Conservation (phyloP, 1,140 invertebrate genomes). For the Drosophila nigrodunni region DNA sequence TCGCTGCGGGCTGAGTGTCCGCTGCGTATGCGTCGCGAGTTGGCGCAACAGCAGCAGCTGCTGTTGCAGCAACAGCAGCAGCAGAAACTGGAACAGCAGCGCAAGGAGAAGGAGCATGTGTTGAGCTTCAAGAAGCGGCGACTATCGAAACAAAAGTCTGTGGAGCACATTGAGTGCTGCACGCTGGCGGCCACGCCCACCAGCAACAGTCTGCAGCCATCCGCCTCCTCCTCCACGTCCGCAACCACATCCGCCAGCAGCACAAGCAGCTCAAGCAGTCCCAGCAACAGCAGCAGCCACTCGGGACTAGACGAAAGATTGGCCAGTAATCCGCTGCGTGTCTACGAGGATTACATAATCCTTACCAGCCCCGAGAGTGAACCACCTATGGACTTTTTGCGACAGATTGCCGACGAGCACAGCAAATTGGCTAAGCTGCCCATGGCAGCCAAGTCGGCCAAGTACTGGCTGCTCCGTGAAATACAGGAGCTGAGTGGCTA, state of each 20-base stretch:
- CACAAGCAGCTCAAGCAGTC: slow-evolving; percentile 64
- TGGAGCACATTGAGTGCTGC: slow-evolving; percentile 75
- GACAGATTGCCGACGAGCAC: slow-evolving; percentile 79
- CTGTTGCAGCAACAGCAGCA: slow-evolving; percentile 52
- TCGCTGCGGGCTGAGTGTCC: slow-evolving; percentile 75
- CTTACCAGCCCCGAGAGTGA: slow-evolving; percentile 45
- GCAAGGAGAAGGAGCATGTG: slow-evolving; percentile 82
- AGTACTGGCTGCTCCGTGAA: slow-evolving; percentile 93
- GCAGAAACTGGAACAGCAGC: slow-evolving; percentile 64
- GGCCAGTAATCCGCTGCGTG: slow-evolving; percentile 63
- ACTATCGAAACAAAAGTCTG: slow-evolving; percentile 79
- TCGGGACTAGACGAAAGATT: slow-evolving; percentile 65
- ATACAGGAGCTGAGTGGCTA: slow-evolving; percentile 90
- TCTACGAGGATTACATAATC: slow-evolving; percentile 79
- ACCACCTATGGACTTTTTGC: slow-evolving; percentile 70
- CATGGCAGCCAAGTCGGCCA: slow-evolving; percentile 86
- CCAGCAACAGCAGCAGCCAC: slow-evolving; percentile 73
- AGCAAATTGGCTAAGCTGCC: slow-evolving; percentile 73
- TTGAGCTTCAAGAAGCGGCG: slow-evolving; percentile 81
- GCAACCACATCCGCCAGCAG: slow-evolving; percentile 54
- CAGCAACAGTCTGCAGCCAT: slow-evolving; percentile 25
- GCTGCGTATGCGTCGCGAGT: slow-evolving; percentile 56
- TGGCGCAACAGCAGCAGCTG: slow-evolving; percentile 53
- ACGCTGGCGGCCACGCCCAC: slow-evolving; percentile 23
- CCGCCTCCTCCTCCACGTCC: slow-evolving; percentile 46